These are phyloP conservation scores for Chymomyza costata DNA, from an alignment of 1,140 invertebrate genomes.

Conservation along the genomic window DNA sequence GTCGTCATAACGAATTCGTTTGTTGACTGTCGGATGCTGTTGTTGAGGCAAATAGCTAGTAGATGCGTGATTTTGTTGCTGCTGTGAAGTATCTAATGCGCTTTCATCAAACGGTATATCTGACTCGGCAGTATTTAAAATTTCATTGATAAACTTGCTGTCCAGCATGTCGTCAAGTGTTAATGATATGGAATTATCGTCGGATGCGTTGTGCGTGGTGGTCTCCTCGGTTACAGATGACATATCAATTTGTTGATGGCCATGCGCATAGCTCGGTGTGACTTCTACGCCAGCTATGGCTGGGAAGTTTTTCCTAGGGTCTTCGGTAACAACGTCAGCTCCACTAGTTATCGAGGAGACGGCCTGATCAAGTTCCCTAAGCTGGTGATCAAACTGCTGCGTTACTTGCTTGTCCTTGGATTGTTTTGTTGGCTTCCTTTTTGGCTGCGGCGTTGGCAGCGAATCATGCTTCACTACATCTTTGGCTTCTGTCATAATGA, in stretches of 20 bases:
- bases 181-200: slow-evolving; percentile 68
- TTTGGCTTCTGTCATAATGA: slow-evolving; percentile 25
- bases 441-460: slow-evolving; percentile 32
- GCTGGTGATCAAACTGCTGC: slow-evolving; percentile 40
- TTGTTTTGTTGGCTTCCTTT: slow-evolving; percentile 40
- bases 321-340: slow-evolving; percentile 1
- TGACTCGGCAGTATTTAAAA: slow-evolving; percentile 50
- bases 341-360: slow-evolving; percentile 59
- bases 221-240: slow-evolving; percentile 39
- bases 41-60: slow-evolving; percentile 22
- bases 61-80: slow-evolving; percentile 25
- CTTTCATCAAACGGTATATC: slow-evolving; percentile 64
- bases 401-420: slow-evolving; percentile 9
- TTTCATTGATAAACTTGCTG: slow-evolving; percentile 69
- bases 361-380: slow-evolving; percentile 62
- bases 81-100: slow-evolving; percentile 52
- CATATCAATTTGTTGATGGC: slow-evolving; percentile 23
- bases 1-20: slow-evolving; percentile 64
- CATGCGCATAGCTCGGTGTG: slow-evolving; percentile 1
- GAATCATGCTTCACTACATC: slow-evolving; percentile 23
- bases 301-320: background rate
- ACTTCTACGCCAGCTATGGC: slow-evolving; percentile 4
- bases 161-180: slow-evolving; percentile 66
- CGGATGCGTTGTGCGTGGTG: slow-evolving; percentile 56
- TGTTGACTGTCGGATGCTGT: slow-evolving; percentile 34